These are phyloP conservation scores for Otolemur garnettii DNA, from an alignment of 2,113 vertebrate species.

Conservation along the genomic window DNA sequence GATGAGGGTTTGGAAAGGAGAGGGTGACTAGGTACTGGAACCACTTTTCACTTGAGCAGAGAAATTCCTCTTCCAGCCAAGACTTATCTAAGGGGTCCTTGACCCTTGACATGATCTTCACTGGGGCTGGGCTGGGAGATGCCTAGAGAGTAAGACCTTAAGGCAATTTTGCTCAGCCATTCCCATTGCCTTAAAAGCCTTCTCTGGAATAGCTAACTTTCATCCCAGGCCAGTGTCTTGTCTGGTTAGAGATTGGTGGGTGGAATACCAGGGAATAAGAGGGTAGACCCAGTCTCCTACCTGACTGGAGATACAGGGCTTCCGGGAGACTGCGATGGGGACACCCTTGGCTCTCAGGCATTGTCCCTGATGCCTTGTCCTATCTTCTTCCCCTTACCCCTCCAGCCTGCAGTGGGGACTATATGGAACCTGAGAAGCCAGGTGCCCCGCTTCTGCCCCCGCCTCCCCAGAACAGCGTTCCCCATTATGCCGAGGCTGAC, in stretches of 20 bases:
- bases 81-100: background rate
- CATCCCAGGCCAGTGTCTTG: background rate
- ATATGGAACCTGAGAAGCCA: conserved; percentile 87
- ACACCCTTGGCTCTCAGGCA: background rate
- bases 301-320: background rate
- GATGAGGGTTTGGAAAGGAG: background rate
- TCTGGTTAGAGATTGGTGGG: background rate
- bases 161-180: background rate
- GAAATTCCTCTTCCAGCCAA: background rate
- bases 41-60: background rate
- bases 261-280: background rate
- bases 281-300: background rate
- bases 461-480: conserved; percentile 91
- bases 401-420: conserved; percentile 91
- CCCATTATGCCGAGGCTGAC: conserved; percentile 96
- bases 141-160: background rate
- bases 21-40: background rate
- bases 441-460: conserved; percentile 87
- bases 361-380: background rate
- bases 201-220: background rate
- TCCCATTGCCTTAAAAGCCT: background rate
- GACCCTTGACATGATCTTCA: background rate
- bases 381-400: conserved; percentile 60
- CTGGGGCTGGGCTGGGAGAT: background rate
- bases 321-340: background rate